Conservation (phyloP, 2,888 invertebrate genomes). For the Lasioglossum leucozonium region DNA sequence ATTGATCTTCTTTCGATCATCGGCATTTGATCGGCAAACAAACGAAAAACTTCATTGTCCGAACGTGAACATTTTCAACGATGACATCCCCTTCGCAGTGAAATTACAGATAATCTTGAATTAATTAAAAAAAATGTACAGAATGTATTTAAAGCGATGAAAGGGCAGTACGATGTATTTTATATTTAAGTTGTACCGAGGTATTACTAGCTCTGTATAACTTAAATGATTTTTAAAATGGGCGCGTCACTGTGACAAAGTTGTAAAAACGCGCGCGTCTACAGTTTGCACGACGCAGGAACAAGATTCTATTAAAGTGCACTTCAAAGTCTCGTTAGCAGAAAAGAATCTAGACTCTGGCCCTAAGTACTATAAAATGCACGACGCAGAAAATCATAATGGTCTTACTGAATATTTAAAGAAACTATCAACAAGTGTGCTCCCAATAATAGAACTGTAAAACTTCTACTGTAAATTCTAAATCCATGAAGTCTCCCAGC, state of each 20-base stretch:
- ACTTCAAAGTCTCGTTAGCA: slow-evolving; percentile 10
- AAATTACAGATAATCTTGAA: not conserved
- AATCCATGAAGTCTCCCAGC: too few species aligned
- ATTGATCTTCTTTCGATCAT: not conserved
- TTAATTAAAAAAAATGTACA: not conserved
- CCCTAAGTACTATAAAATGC: not conserved
- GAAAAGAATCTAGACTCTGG: not conserved
- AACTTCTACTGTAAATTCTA: not conserved
- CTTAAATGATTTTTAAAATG: slow-evolving; percentile 1
- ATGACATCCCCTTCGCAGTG: not conserved
- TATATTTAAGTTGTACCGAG: not conserved
- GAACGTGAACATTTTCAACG: not conserved
- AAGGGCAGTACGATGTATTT: not conserved
- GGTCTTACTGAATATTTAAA: not conserved
- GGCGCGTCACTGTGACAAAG: not conserved
- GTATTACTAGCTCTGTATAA: not conserved
- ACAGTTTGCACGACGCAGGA: not conserved
- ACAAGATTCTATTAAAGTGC: not conserved
- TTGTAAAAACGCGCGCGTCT: not conserved
- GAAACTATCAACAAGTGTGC: not conserved
- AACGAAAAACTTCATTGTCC: not conserved
- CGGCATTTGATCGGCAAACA: not conserved
- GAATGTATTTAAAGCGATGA: too few species aligned
- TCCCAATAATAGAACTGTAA: not conserved
- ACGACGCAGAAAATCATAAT: not conserved